These are phyloP conservation scores for Pinna nobilis DNA, from an alignment of 1,140 invertebrate genomes.

Conservation along the genomic window DNA sequence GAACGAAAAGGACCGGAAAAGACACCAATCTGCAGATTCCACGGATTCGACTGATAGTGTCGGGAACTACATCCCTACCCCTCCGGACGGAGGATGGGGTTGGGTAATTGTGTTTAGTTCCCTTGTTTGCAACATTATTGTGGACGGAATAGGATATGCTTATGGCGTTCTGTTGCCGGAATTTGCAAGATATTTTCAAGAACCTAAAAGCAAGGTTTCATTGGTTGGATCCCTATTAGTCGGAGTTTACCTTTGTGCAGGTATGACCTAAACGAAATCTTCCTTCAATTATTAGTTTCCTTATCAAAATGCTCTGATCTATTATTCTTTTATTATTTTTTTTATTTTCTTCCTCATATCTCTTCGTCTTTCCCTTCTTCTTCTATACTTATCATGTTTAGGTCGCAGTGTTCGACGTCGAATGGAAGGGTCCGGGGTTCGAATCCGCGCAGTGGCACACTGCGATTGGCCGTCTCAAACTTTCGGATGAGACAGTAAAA, in stretches of 20 bases:
- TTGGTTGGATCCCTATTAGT: slow-evolving; percentile 92
- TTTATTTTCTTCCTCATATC: background rate
- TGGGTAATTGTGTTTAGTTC: slow-evolving; percentile 86
- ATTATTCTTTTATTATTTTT: background rate
- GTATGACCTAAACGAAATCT: too few species aligned
- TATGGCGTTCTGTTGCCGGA: slow-evolving; percentile 93
- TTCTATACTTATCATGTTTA: too few species aligned
- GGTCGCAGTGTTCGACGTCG: too few species aligned
- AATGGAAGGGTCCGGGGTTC: too few species aligned
- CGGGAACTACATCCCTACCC: slow-evolving; percentile 56
- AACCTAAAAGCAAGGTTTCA: slow-evolving; percentile 88
- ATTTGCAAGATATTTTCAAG: slow-evolving; percentile 87
- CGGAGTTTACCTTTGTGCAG: slow-evolving; percentile 92
- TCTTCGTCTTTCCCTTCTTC: too few species aligned
- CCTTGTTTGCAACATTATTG: slow-evolving; percentile 92
- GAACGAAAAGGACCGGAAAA: slow-evolving; percentile 24
- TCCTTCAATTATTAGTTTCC: too few species aligned
- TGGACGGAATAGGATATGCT: slow-evolving; percentile 93
- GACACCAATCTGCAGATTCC: slow-evolving; percentile 43
- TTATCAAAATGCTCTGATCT: background rate
- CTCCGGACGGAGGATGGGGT: slow-evolving; percentile 88
- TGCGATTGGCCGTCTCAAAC: too few species aligned
- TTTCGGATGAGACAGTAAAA: too few species aligned
- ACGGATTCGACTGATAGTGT: background rate
- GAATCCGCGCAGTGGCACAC: too few species aligned